Conservation (phyloP, 2,888 invertebrate genomes). For the Eulithis prunata region DNA sequence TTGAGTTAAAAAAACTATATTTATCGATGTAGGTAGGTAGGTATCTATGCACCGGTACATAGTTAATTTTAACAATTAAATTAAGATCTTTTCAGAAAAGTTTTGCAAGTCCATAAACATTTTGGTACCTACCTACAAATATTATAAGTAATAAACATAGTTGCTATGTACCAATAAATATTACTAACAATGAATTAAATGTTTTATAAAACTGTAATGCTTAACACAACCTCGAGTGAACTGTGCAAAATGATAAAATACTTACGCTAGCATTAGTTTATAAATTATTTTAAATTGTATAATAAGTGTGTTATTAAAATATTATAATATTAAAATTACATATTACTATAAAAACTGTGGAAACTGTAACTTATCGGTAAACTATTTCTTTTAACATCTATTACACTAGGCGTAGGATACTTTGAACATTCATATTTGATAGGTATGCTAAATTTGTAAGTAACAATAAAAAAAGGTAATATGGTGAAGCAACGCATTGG, state of each 20-base stretch:
- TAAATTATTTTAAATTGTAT: constrained; percentile 11
- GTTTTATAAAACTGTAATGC: constrained; percentile 20
- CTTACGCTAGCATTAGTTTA: constrained; percentile 4
- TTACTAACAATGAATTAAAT: constrained; percentile 31
- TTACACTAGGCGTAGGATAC: constrained; percentile 19
- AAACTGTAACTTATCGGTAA: constrained; percentile 29
- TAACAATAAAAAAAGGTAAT: constrained; percentile 18
- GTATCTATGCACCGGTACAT: too few species aligned
- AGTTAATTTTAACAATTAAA: not conserved
- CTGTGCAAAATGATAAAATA: constrained; percentile 46
- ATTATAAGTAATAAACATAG: constrained; percentile 16
- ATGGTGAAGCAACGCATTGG: constrained; percentile 26
- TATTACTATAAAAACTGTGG: constrained; percentile 6
- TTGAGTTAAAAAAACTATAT: too few species aligned
- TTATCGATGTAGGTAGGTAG: too few species aligned
- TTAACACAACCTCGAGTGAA: constrained; percentile 80
- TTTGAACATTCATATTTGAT: constrained; percentile 21
- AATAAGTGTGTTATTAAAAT: constrained; percentile 6
- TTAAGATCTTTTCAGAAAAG: not conserved
- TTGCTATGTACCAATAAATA: constrained; percentile 19
- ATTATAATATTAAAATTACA: constrained; percentile 10
- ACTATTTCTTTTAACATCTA: constrained; percentile 17
- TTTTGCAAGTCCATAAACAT: constrained; percentile 58
- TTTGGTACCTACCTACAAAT: constrained; percentile 49
- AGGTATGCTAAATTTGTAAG: constrained; percentile 9